Evolutionary conservation across 2,888 invertebrate species (phyloP).

Genomic region (Drymonia ruficornis): DNA sequence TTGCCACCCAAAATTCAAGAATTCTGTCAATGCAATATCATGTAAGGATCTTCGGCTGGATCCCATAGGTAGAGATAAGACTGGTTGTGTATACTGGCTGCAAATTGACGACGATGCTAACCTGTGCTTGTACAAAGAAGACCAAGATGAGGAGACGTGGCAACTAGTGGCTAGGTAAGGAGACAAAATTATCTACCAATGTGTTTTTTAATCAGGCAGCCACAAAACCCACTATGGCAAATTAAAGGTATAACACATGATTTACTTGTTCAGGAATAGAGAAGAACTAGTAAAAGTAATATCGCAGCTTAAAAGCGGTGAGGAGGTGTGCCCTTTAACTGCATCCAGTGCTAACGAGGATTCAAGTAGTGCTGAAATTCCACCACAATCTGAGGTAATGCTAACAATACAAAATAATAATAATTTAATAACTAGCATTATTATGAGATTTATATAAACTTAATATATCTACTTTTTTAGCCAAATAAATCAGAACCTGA

Average conservation of each 20-base stretch:
- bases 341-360: slow-evolving; percentile 71
- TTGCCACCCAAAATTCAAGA: slow-evolving; percentile 96
- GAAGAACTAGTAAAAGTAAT: slow-evolving; percentile 93
- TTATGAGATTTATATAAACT: background rate
- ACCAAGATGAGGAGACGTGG: slow-evolving; percentile 98
- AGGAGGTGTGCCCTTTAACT: slow-evolving; percentile 83
- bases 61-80: slow-evolving; percentile 96
- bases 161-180: slow-evolving; percentile 94
- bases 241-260: background rate
- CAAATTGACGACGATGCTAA: slow-evolving; percentile 95
- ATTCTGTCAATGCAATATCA: slow-evolving; percentile 90
- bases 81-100: slow-evolving; percentile 97
- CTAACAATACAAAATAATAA: slow-evolving; percentile 12
- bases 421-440: background rate
- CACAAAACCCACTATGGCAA: background rate
- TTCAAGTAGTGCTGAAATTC: slow-evolving; percentile 68
- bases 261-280: slow-evolving; percentile 85
- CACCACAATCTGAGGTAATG: slow-evolving; percentile 32
- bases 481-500: slow-evolving; percentile 60
- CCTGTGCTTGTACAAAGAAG: slow-evolving; percentile 96
- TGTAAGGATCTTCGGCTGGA: slow-evolving; percentile 93
- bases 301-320: slow-evolving; percentile 88
- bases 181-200: too few species aligned
- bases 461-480: slow-evolving; percentile 37
- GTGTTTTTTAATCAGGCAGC: background rate